These are phyloP conservation scores for Cyclura pinguis DNA, from an alignment of 2,797 vertebrate genomes.

Conservation along the genomic window DNA sequence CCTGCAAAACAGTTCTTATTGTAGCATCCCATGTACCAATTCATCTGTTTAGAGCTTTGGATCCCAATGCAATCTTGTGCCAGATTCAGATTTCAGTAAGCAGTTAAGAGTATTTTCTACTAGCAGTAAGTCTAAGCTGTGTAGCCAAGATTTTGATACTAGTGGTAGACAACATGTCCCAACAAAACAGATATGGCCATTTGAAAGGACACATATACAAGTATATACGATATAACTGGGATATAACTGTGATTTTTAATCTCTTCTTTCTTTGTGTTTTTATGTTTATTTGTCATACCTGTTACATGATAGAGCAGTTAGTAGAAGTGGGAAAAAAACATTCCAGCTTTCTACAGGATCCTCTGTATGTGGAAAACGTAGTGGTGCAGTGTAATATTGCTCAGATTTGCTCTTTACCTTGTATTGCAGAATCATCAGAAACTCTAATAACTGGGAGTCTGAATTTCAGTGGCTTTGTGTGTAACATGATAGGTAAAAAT, in stretches of 20 bases:
- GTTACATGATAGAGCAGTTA: neutral
- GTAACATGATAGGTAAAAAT: slow-evolving; percentile 29
- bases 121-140: neutral
- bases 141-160: neutral
- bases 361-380: neutral
- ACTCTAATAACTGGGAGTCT: slow-evolving; percentile 5
- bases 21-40: neutral
- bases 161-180: neutral
- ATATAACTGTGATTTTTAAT: slow-evolving; percentile 10
- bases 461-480: slow-evolving; percentile 23
- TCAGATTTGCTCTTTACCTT: slow-evolving; percentile 21
- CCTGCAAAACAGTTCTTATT: neutral
- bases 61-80: neutral
- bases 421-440: neutral
- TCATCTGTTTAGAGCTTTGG: neutral
- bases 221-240: neutral
- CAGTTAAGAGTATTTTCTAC: neutral
- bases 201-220: neutral
- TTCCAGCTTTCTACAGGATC: neutral
- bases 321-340: no score
- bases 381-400: slow-evolving; percentile 18
- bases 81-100: neutral
- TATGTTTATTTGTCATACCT: slow-evolving; percentile 18
- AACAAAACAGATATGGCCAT: neutral
- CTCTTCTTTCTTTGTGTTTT: slow-evolving; percentile 54